Percentiles rank a stretch among this genome's conserved stretches.
Evolutionary conservation across 2,113 vertebrate genomes (phyloP).

Genomic region (Henicopernis longicauda): DNA sequence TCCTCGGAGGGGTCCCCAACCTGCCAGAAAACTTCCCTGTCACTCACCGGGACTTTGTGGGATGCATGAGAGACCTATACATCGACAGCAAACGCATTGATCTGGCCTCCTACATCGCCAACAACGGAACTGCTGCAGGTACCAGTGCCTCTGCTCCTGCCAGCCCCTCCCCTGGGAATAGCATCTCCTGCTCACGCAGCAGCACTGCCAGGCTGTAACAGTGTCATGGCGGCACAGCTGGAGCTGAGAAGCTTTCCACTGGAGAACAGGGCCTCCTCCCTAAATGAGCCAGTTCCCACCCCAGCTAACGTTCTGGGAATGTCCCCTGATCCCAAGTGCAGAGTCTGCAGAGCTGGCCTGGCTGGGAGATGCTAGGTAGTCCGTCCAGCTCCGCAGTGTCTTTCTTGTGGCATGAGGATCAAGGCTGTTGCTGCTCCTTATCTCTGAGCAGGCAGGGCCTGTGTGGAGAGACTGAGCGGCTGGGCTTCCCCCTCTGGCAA

Average conservation of each 20-base stretch:
- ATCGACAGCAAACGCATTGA: slow-evolving; percentile 90
- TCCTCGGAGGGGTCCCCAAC: slow-evolving; percentile 95
- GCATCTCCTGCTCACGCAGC: not conserved
- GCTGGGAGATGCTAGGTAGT: not conserved
- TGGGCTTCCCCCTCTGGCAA: not conserved
- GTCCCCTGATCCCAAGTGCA: not conserved
- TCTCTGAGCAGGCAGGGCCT: not conserved
- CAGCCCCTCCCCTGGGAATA: not conserved
- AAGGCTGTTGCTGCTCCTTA: no score
- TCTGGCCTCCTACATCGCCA: slow-evolving; percentile 92
- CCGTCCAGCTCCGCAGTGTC: not conserved
- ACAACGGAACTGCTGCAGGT: slow-evolving; percentile 93
- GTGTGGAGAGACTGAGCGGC: not conserved
- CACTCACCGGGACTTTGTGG: slow-evolving; percentile 88
- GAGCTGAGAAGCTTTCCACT: not conserved
- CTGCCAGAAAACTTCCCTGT: slow-evolving; percentile 95
- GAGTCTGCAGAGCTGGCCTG: not conserved
- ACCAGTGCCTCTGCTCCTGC: not conserved
- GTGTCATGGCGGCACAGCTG: not conserved
- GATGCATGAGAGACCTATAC: slow-evolving; percentile 94
- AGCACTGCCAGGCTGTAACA: not conserved
- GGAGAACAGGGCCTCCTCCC: not conserved
- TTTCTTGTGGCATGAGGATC: not conserved
- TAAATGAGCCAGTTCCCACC: not conserved
- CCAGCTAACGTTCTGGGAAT: not conserved